A percentile compares a stretch with the other conserved stretches of the same genome.
Conservation (phyloP, 2,888 invertebrate genomes). For the Acanthosepion pharaonis region DNA sequence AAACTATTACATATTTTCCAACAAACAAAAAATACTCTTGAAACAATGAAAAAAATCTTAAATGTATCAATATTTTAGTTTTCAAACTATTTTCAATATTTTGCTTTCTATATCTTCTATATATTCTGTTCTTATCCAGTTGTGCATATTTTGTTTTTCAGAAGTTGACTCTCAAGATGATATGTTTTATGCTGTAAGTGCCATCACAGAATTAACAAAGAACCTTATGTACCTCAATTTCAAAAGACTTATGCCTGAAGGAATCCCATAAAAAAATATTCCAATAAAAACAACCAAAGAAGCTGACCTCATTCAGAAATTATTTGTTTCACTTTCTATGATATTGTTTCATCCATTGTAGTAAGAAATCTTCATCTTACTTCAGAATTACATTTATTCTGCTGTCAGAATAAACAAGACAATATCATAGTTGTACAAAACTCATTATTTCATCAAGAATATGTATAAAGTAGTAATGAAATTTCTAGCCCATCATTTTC, state of each 20-base stretch:
- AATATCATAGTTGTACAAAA: too few species aligned
- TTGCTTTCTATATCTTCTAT: not conserved
- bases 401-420: too few species aligned
- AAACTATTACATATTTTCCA: not conserved
- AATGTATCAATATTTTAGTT: not conserved
- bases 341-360: not conserved
- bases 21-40: too few species aligned
- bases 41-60: not conserved
- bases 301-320: not conserved
- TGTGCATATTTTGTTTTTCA: slow-evolving; percentile 52
- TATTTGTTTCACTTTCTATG: not conserved
- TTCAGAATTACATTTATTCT: too few species aligned
- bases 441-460: not conserved
- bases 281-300: not conserved
- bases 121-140: not conserved
- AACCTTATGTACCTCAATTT: slow-evolving; percentile 65
- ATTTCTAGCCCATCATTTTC: not conserved
- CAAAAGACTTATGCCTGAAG: slow-evolving; percentile 57
- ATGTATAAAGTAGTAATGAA: not conserved
- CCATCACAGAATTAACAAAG: slow-evolving; percentile 69
- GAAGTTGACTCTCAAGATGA: slow-evolving; percentile 69
- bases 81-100: not conserved
- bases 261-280: not conserved
- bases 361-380: too few species aligned
- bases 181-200: slow-evolving; percentile 70